Base-by-base conservation (phyloP, 1,140 invertebrate genomes). In the Rhagoletis pomonella region DNA sequence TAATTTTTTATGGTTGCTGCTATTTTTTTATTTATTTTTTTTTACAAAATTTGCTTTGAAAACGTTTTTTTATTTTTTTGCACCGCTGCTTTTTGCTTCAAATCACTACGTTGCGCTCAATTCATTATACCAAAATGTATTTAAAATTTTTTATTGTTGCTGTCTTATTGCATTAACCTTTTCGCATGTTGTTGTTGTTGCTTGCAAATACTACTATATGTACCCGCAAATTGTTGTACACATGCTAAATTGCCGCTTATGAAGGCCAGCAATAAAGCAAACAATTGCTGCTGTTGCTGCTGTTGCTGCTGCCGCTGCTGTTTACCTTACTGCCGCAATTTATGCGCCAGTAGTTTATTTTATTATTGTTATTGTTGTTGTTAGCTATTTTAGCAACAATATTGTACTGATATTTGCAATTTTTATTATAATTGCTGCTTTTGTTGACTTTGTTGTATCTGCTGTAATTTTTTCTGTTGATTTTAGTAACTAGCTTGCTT, bases 401-500 rank as follows among this genome's bases (percentile, higher is more conserved):
- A 1, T 81, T 81, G 73, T 47, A 12, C n/a, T 81, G 73, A 81
- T 6, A 19, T 50, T 47, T 77, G 17, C 42, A 44, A n/a, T 55
- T 50, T 19, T n/a, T 73, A 19, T 47, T 44, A 39, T 9, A 12
- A 12, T n/a, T 73, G 39, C 10, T 73, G 44, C 10, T 6, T 12
- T 10, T 1, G 69, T 77, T 77, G 44, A 77, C 29, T 77, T 77
- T 81, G 47, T 81, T 58, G 73, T 19, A 29, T 50, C 44, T 81
- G 17, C 1, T 29, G n/a, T 19, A 10, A 81, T 10, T 55, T 81
- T 10, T 17, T 5, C 47, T 19, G 12, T 19, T 81, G 73, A 55
- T 81, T 81, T 81, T 42, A n/a, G n/a, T 81, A 55, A 29, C 55
- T 81, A 29, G 73, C 14, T 55, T 55, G 73, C 44, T 50, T 55